A percentile compares a stretch with the other conserved stretches of the same genome.
Evolutionary conservation across 2,888 invertebrate genomes (phyloP).

Genomic region (Allophyes oxyacanthae): DNA sequence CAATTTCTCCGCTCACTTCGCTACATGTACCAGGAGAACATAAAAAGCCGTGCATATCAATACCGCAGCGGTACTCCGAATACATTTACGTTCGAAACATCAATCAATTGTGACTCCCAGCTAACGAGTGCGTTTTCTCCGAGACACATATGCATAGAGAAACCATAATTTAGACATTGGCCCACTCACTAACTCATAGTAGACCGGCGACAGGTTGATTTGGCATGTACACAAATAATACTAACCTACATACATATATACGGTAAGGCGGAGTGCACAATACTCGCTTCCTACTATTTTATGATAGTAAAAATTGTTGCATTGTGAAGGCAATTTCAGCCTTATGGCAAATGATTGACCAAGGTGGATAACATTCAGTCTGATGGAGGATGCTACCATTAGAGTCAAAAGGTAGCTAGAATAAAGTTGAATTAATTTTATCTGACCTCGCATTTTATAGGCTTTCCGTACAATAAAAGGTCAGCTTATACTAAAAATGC

Average conservation of each 20-base stretch:
- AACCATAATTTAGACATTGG: conserved; percentile 84
- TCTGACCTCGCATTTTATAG: too few relatives aligned
- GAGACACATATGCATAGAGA: conserved; percentile 83
- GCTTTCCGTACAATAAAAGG: too few relatives aligned
- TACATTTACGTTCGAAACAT: conserved; percentile 60
- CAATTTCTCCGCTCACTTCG: not conserved
- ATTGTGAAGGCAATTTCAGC: too few relatives aligned
- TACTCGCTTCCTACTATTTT: conserved; percentile 2
- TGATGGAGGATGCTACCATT: too few relatives aligned
- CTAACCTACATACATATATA: conserved; percentile 58
- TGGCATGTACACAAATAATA: conserved; percentile 79
- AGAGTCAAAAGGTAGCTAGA: too few relatives aligned
- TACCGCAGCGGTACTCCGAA: conserved; percentile 39
- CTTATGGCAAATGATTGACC: too few relatives aligned
- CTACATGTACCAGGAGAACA: conserved; percentile 17
- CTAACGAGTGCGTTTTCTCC: conserved; percentile 79
- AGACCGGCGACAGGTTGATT: conserved; percentile 73
- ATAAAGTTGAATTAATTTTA: too few relatives aligned
- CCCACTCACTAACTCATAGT: conserved; percentile 79
- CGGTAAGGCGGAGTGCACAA: conserved; percentile 32
- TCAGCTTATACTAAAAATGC: too few relatives aligned
- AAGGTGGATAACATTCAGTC: too few relatives aligned
- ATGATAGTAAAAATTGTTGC: not conserved
- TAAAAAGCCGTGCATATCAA: conserved; percentile 42
- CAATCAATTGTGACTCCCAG: conserved; percentile 65